Conservation (phyloP, 2,797 vertebrate species). For the Meriones psammophilus region DNA sequence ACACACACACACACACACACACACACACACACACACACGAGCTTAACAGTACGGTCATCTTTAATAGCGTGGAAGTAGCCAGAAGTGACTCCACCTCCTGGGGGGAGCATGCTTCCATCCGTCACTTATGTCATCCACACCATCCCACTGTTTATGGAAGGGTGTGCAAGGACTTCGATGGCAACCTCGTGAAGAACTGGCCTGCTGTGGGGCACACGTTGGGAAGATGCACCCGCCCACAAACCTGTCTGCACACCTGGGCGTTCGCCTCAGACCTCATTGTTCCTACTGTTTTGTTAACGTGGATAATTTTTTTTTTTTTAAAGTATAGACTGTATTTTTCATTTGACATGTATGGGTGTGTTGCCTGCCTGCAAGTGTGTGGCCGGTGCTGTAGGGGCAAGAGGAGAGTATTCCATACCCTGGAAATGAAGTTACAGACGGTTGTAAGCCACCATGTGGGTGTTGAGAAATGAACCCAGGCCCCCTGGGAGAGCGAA, state of each 20-base stretch:
- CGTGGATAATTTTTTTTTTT: background rate
- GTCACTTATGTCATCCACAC: background rate
- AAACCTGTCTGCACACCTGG: accelerated
- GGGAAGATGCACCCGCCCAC: background rate
- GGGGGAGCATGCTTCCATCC: accelerated
- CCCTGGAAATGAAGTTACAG: background rate
- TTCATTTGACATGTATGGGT: background rate
- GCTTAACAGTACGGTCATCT: background rate
- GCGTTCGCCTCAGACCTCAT: background rate
- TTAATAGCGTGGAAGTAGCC: background rate
- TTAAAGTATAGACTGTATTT: background rate
- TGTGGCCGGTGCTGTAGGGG: background rate
- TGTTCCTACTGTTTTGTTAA: background rate
- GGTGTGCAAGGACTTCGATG: background rate
- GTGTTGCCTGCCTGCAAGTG: background rate
- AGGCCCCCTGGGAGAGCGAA: background rate
- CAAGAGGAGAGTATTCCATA: background rate
- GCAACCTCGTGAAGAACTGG: background rate
- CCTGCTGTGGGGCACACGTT: background rate
- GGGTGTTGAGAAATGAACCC: background rate
- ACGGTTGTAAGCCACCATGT: background rate
- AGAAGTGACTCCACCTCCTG: background rate
- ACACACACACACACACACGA: background rate
- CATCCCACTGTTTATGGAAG: background rate
- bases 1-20: too few species aligned